These are phyloP conservation scores for Plotosus lineatus DNA, from an alignment of 2,113 vertebrate species.

Conservation along the genomic window DNA sequence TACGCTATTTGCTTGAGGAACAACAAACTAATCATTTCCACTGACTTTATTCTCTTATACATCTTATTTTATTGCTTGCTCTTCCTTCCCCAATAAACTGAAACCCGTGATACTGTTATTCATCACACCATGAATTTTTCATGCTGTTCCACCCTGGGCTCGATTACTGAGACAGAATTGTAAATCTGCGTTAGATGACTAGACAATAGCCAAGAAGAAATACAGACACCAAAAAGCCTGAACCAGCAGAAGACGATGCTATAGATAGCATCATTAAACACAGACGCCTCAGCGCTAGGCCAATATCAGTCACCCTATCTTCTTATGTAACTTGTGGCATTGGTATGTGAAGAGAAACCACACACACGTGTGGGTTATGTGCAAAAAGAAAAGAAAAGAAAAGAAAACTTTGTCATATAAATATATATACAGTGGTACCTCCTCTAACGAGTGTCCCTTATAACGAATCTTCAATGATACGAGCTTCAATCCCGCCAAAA, in stretches of 20 bases:
- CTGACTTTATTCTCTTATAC: not conserved
- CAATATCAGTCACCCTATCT: constrained; percentile 14
- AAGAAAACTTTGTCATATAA: too few species aligned
- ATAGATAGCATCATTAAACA: constrained; percentile 35
- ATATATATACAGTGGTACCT: too few species aligned
- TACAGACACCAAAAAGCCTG: constrained; percentile 7
- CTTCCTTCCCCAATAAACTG: not conserved
- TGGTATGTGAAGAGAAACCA: not conserved
- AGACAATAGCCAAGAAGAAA: constrained; percentile 47
- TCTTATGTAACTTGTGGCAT: constrained; percentile 9
- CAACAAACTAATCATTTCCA: not conserved
- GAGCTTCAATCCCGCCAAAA: too few species aligned
- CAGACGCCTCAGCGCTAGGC: constrained; percentile 22
- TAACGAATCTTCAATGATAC: too few species aligned
- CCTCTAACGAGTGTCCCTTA: too few species aligned
- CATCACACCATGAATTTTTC: constrained; percentile 24
- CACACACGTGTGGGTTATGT: not conserved
- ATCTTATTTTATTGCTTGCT: not conserved
- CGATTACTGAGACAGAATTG: not conserved
- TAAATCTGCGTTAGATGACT: constrained; percentile 20
- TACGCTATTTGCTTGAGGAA: not conserved
- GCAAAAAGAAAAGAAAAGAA: too few species aligned
- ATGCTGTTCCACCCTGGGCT: not conserved
- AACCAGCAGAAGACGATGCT: constrained; percentile 18
- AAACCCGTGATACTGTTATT: not conserved